These are phyloP conservation scores for Ernsta delagoae DNA, from an alignment of 2,888 invertebrate genomes.

Conservation along the genomic window DNA sequence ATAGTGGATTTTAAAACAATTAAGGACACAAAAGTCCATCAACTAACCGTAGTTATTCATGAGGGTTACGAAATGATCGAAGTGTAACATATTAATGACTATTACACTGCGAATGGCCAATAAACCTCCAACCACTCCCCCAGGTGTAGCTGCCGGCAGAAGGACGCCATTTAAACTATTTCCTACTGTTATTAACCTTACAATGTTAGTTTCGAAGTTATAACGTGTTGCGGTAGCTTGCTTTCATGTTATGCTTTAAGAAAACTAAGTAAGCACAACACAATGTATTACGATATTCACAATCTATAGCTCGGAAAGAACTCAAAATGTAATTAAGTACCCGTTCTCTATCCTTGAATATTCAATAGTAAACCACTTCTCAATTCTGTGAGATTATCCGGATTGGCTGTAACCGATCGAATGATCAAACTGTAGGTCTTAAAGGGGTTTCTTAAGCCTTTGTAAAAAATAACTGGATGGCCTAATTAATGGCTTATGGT, in stretches of 20 bases:
- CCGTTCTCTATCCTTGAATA: not conserved
- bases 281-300: not conserved
- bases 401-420: not conserved
- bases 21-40: no score
- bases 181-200: constrained; percentile 30
- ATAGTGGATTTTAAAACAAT: no score
- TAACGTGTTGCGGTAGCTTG: constrained; percentile 4
- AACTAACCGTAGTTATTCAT: no score
- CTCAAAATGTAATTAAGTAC: not conserved
- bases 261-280: not conserved
- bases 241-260: not conserved
- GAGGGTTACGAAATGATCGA: constrained; percentile 19
- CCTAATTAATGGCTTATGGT: no score
- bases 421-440: not conserved
- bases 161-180: constrained; percentile 26
- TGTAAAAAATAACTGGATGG: no score
- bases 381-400: not conserved
- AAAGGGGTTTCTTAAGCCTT: no score
- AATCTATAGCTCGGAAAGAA: not conserved
- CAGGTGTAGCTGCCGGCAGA: constrained; percentile 19
- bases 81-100: constrained; percentile 22
- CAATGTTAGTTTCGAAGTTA: constrained; percentile 18
- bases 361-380: not conserved
- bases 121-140: constrained; percentile 23
- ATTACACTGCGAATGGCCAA: constrained; percentile 14